Conservation (phyloP, 1,140 invertebrate species). For the Dryas iulia region DNA sequence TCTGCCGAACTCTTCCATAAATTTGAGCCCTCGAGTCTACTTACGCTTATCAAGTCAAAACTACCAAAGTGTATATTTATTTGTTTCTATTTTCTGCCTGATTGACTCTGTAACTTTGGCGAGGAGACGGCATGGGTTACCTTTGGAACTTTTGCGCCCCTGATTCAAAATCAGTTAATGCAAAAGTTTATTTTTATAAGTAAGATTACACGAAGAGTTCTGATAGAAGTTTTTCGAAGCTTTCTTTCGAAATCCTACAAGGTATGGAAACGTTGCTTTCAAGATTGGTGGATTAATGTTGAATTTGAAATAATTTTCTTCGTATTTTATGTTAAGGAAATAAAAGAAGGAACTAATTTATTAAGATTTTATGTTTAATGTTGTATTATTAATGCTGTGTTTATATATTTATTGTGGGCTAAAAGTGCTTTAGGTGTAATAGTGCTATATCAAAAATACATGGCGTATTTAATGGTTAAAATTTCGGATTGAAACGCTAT, state of each 20-base stretch:
- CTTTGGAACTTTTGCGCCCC: conserved; percentile 61
- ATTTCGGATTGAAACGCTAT: conserved; percentile 39
- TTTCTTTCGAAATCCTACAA: conserved; percentile 73
- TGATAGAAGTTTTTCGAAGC: conserved; percentile 69
- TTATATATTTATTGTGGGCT: neutral
- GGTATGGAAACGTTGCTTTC: conserved; percentile 63
- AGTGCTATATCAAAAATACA: neutral
- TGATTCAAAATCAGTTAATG: conserved; percentile 80
- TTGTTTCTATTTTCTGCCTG: conserved; percentile 74
- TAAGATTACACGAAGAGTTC: conserved; percentile 78
- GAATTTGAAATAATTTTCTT: conserved; percentile 68
- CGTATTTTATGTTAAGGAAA: conserved; percentile 13
- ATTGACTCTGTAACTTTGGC: conserved; percentile 65
- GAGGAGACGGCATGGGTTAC: conserved; percentile 55
- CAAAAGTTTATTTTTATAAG: conserved; percentile 82
- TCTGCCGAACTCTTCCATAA: conserved; percentile 65
- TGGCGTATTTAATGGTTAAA: neutral
- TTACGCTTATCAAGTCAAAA: conserved; percentile 58
- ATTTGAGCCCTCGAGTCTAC: conserved; percentile 54
- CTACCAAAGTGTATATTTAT: conserved; percentile 74
- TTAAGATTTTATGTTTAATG: neutral
- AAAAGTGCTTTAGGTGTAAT: neutral
- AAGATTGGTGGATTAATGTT: conserved; percentile 70
- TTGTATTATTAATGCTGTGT: neutral
- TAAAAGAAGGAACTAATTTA: conserved; percentile 13